Conservation (phyloP, 2,888 invertebrate genomes). For the Cheilosia vulpina region DNA sequence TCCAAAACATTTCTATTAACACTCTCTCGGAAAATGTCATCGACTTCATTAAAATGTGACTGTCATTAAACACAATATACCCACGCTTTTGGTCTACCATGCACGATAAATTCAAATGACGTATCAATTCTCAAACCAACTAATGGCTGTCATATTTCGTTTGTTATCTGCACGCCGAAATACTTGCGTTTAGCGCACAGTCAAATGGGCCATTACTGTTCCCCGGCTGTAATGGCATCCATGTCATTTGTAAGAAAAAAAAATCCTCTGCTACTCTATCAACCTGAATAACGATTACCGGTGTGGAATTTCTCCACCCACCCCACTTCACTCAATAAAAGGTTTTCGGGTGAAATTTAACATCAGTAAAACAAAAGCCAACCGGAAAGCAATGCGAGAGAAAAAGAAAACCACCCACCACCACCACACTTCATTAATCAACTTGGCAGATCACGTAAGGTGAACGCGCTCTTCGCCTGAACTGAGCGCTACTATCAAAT, state of each 20-base stretch:
- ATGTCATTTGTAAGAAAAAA: conserved; percentile 39
- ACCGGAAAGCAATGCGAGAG: not conserved
- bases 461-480: conserved; percentile 54
- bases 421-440: conserved; percentile 59
- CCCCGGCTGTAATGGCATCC: conserved; percentile 26
- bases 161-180: conserved; percentile 7
- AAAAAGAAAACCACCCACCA: conserved; percentile 24
- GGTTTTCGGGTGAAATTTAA: conserved; percentile 57
- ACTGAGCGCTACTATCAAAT: conserved; percentile 50
- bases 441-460: conserved; percentile 61
- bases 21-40: not conserved
- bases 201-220: conserved; percentile 35
- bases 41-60: not conserved
- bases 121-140: conserved; percentile 29
- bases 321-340: not conserved
- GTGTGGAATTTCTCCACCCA: conserved; percentile 61
- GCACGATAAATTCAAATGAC: conserved; percentile 17
- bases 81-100: not conserved
- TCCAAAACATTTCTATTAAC: too few relatives aligned
- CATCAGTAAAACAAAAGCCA: conserved; percentile 12
- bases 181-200: conserved; percentile 34
- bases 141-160: conserved; percentile 47
- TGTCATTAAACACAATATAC: not conserved
- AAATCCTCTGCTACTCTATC: conserved; percentile 37
- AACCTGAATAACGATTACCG: conserved; percentile 64